phyloP scores from a whole-genome alignment of 2,797 vertebrate genomes.

The Gastrophryne carolinensis region DNA sequence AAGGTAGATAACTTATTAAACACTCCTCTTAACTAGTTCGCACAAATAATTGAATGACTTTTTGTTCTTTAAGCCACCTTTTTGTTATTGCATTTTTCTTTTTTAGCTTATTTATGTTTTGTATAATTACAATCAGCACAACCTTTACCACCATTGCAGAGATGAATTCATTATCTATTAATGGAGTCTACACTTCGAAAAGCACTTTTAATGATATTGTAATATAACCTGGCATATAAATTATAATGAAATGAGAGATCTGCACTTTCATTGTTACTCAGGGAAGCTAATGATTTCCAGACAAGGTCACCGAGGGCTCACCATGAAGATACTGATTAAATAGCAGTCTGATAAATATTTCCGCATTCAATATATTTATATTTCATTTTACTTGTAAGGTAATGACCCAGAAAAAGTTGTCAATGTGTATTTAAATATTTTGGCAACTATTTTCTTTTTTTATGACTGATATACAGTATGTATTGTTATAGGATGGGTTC shows the following conservation, averaged over 20 bases:
- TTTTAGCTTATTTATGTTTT: constrained; percentile 18
- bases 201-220: background rate
- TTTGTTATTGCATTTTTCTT: background rate
- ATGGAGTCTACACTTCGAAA: background rate
- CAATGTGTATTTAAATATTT: too few species aligned
- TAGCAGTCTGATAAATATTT: background rate
- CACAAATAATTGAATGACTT: constrained; percentile 16
- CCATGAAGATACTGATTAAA: background rate
- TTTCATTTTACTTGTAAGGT: background rate
- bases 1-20: too few species aligned
- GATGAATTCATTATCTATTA: constrained; percentile 29
- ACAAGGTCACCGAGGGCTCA: background rate
- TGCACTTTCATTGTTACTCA: background rate
- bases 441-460: too few species aligned
- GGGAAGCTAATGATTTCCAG: background rate
- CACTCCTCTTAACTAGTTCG: too few species aligned
- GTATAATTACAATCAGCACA: constrained; percentile 5
- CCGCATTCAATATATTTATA: constrained; percentile 8
- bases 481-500: too few species aligned
- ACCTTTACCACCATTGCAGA: constrained; percentile 1
- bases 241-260: constrained; percentile 3
- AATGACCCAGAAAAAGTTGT: too few species aligned
- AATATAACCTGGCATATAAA: constrained; percentile 26
- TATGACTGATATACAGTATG: too few species aligned
- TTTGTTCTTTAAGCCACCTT: constrained; percentile 19